Conservation (phyloP, 2,113 vertebrate species). For the Percopsis transmontana region DNA sequence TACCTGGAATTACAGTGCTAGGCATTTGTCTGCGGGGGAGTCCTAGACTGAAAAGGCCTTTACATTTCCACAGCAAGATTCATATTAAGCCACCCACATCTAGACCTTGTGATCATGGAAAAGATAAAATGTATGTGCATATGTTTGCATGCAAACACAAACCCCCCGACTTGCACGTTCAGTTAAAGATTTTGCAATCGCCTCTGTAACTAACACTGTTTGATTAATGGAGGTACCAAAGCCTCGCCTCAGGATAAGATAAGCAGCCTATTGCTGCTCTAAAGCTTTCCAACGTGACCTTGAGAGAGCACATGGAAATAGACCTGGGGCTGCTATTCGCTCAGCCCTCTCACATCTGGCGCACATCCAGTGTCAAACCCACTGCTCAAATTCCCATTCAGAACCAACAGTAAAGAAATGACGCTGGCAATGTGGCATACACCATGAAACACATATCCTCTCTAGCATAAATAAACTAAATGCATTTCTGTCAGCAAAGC, state of each 20-base stretch:
- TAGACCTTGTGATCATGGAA: conserved; percentile 52
- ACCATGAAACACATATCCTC: conserved; percentile 19
- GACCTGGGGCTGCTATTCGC: conserved; percentile 66
- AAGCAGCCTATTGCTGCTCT: conserved; percentile 60
- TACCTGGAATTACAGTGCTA: too few relatives aligned
- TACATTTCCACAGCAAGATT: conserved; percentile 8
- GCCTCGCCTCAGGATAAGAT: conserved; percentile 66
- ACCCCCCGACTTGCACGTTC: conserved; percentile 47
- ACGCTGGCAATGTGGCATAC: conserved; percentile 23
- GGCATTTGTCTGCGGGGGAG: neutral
- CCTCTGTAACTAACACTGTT: conserved; percentile 59
- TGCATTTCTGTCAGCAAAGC: neutral
- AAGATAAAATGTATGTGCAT: conserved; percentile 65
- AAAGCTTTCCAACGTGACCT: conserved; percentile 62
- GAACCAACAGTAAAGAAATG: conserved; percentile 26
- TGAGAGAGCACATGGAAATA: conserved; percentile 68
- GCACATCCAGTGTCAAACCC: conserved; percentile 53
- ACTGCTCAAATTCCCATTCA: conserved; percentile 39
- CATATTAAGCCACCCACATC: conserved; percentile 14
- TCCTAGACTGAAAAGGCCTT: neutral
- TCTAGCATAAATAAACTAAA: conserved; percentile 17
- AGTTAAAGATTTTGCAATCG: conserved; percentile 28
- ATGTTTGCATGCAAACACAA: conserved; percentile 67
- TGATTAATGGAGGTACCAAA: conserved; percentile 71
- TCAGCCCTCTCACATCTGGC: conserved; percentile 57